Base-by-base conservation (phyloP, 2,113 vertebrate species). In the Deroptyus accipitrinus region DNA sequence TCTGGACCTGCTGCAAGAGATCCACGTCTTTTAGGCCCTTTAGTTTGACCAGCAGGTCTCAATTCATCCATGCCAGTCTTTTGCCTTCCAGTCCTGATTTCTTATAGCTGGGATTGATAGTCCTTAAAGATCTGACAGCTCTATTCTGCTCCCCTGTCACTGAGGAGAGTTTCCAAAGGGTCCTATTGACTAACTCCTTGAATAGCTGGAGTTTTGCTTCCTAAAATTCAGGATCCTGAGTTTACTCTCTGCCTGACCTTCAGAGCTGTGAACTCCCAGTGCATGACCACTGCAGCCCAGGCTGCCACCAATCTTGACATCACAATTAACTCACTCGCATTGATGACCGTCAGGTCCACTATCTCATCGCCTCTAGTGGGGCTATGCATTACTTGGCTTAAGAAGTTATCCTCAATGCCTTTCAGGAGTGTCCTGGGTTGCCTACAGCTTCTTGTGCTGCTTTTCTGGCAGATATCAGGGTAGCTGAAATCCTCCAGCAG, bases 1-100 rank as follows among this genome's bases (percentile, higher is more conserved):
- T 61, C 30, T 70, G 54, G 66, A 54, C 24, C 6, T 15, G 5
- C 3, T 79, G 30, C 37, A 52, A 42, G 7, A 66, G 13, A 18
- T 42, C 10, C 23, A 27, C 25, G 10, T 42, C 46, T 39, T 83
- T 51, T 25, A 44, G 44, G 44, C 24, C 9, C 14, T 23, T 49
- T 49, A 20, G 8, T 59, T 49, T 49, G 30, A 51, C 11, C 30
- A 35, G 30, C 9, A 30, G 25, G 31, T 72, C 37, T 62, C 2
- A 0, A 24, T 33, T 62, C 15, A 19, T 5, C 25, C 55, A 35
- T 62, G 24, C 15, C 0, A 0, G 11, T 30, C 24, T 72, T 31
- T 62, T 19, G 7, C 31, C 13, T 73, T 54, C 16, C 39, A 44
- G 54, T 39, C 25, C 48, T 44, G 57, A 73, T 63, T 62, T 37